Percentiles rank a stretch among this genome's conserved stretches.
These are phyloP conservation scores for Drosophila triauraria DNA, from an alignment of 1,140 invertebrate genomes.

Conservation along the genomic window DNA sequence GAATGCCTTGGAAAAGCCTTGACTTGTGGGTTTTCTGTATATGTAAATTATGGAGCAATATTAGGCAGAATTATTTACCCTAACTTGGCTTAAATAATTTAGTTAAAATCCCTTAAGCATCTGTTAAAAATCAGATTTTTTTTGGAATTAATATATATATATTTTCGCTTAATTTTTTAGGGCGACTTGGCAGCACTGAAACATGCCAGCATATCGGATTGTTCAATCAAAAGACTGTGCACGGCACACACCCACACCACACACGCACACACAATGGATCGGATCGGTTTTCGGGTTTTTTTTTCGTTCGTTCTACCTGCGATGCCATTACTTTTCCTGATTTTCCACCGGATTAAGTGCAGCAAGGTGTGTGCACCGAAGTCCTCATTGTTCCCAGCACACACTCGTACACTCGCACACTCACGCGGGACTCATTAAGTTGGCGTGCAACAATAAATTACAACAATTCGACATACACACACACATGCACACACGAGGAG, in stretches of 20 bases:
- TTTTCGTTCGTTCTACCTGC: slow-evolving; percentile 36
- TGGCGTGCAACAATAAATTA: slow-evolving; percentile 80
- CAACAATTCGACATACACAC: slow-evolving; percentile 67
- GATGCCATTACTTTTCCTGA: slow-evolving; percentile 71
- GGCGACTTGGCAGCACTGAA: not conserved
- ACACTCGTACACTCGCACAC: slow-evolving; percentile 13
- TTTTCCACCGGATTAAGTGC: slow-evolving; percentile 77
- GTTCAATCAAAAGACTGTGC: slow-evolving; percentile 46
- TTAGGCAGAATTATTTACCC: too few relatives aligned
- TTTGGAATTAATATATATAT: not conserved
- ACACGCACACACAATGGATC: slow-evolving; percentile 20
- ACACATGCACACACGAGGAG: not conserved
- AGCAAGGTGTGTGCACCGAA: slow-evolving; percentile 20
- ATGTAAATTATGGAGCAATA: too few relatives aligned
- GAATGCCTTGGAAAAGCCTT: not conserved
- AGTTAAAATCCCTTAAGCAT: not conserved
- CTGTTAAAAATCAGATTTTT: not conserved
- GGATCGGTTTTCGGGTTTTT: slow-evolving; percentile 24
- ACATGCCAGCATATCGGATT: slow-evolving; percentile 49
- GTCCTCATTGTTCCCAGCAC: slow-evolving; percentile 49
- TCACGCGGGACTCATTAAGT: slow-evolving; percentile 67
- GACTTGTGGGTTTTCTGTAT: too few relatives aligned
- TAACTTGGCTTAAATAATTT: too few relatives aligned
- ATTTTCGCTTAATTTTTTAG: not conserved
- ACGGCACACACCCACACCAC: slow-evolving; percentile 35